Base-by-base conservation (phyloP, 2,113 vertebrate genomes). In the Crotalus tigris region DNA sequence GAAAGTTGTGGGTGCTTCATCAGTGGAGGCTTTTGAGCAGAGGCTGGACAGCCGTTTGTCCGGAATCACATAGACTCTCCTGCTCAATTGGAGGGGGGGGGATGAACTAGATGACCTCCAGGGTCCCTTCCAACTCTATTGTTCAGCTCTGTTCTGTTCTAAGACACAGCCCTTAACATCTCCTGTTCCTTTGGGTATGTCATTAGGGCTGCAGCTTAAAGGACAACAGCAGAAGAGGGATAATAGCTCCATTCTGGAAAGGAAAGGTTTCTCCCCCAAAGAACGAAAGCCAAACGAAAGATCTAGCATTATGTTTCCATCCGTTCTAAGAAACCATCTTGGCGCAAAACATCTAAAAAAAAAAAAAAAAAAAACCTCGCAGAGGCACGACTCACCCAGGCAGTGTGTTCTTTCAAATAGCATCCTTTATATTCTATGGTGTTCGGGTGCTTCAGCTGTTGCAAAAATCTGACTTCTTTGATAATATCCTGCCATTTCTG, bases 401-500 rank as follows among this genome's bases (percentile, higher is more conserved):
- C 99, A 10, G 99, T 99, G 94, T 99, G 99, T 93, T 99, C 99
- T 94, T 99, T 99, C 97, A 99, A 97, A 97, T 99, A 99, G 98
- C 99, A 99, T 94, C 99, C 99, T 98, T 99, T 99, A 94, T 99
- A 99, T 88, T 99, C 99, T 6, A 99, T 99, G 88, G 99, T 99
- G 97, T 99, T 99, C 90, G 99, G 99, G 96, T 99, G 99, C 95
- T 98, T 99, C 95, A 99, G 98, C 94, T 99, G 98, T 90, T 97
- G 98, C 94, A 99, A 97, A 98, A 99, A 99, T 95, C 98, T 99
- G 93, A 99, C 99, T 97, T 99, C 99, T 96, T 99, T 99, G 96
- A 99, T 99, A 97, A 99, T 99, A 98, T 99, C 99, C 97, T 99
- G 99, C 99, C 99, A 99, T 98, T 99, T 99, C 99, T 99, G 96